Base-by-base conservation (phyloP, 2,797 vertebrate species). In the Pteropus rufus region DNA sequence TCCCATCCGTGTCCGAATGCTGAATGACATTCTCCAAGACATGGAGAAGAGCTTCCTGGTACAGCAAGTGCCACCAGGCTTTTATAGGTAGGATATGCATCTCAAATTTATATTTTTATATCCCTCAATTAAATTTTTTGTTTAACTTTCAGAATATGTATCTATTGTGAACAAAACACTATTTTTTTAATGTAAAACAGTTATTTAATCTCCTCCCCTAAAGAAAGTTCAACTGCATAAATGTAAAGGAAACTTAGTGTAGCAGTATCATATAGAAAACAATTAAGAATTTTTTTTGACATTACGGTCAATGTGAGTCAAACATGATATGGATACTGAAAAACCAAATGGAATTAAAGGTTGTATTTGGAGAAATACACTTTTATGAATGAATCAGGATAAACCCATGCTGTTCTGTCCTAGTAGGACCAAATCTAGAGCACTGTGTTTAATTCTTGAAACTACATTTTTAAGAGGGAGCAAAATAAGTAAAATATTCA, bases 1-100 rank as follows among this genome's bases (percentile, higher is more conserved):
- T 44, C 99, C 99, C 12, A 41, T 98, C 88, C 99, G 99, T 23
- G 97, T 99, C 16, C 99, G 99, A 79, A 99, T 99, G 99, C 98
- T 99, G 96, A 99, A 99, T 41, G 99, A 99, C 41, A 98, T 99
- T 60, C 98, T 99, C 0, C 99, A 99, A 29, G 98, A 99, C 97
- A 97, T 99, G 96, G 99, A 99, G 98, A 99, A 99, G 98, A 99
- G 98, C 98, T 99, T 99, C 94, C 94, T 99, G 92, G 52, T 99
- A 49, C 97, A 97, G 19, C 98, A 84, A 34, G 98, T 98, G 49
- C 99, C 99, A n/a, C 98, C 99, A 9, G 99, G 99, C 12, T 98
- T 99, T 90, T 99, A 99, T 98, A 99, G 99, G 99, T 99, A 98
- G 2, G 31, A 36, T 44, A 19, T 60, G 41, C 65, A 12, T 26